Percentiles rank a stretch among this genome's conserved stretches.
Evolutionary conservation across 1,140 invertebrate genomes (phyloP).

Genomic region (Lycorma delicatula): DNA sequence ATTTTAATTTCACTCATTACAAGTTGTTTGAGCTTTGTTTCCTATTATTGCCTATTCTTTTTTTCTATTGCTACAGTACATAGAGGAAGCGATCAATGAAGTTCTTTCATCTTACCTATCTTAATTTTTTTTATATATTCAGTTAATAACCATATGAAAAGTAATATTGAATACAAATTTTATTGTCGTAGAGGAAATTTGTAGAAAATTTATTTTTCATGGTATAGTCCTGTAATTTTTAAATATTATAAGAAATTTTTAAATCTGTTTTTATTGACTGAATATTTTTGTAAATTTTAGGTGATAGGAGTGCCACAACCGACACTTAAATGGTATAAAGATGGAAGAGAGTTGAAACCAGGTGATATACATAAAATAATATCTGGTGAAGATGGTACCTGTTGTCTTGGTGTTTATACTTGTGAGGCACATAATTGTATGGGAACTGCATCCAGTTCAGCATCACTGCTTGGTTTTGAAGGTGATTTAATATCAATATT

Average conservation of each 20-base stretch:
- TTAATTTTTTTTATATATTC: too few relatives aligned
- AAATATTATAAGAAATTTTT: neutral
- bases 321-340: conserved; percentile 82
- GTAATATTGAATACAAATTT: too few relatives aligned
- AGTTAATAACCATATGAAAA: too few relatives aligned
- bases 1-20: too few relatives aligned
- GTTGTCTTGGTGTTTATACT: conserved; percentile 84
- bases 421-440: conserved; percentile 90
- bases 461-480: conserved; percentile 79
- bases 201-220: neutral
- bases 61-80: too few relatives aligned
- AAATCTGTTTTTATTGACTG: too few relatives aligned
- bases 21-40: too few relatives aligned
- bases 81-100: too few relatives aligned
- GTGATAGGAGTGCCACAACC: conserved; percentile 88
- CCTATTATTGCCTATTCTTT: too few relatives aligned
- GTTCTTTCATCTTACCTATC: too few relatives aligned
- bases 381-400: conserved; percentile 79
- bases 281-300: conserved; percentile 23
- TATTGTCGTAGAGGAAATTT: too few relatives aligned
- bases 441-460: conserved; percentile 80
- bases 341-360: conserved; percentile 77
- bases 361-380: conserved; percentile 87
- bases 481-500: too few relatives aligned
- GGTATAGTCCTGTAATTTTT: neutral